Evolutionary conservation across 2,797 vertebrate genomes (phyloP).

Genomic region (Macroramphosus scolopax): DNA sequence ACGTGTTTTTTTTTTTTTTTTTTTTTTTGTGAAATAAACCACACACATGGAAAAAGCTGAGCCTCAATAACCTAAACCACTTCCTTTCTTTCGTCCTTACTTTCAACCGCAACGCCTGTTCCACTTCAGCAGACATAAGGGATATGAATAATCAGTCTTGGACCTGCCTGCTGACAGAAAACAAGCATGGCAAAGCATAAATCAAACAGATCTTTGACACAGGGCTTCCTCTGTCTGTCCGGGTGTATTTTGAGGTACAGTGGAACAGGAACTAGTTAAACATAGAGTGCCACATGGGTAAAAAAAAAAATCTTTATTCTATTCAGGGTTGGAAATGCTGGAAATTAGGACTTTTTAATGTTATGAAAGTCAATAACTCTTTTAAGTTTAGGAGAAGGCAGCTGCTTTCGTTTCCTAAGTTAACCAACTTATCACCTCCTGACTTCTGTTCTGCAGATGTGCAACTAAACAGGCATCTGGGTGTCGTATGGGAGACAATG

Average conservation of each 20-base stretch:
- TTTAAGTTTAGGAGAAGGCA: conserved; percentile 27
- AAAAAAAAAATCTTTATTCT: conserved; percentile 29
- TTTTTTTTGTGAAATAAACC: conserved; percentile 56
- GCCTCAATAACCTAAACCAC: conserved; percentile 75
- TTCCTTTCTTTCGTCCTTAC: conserved; percentile 72
- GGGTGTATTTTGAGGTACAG: conserved; percentile 50
- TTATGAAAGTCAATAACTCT: conserved; percentile 39
- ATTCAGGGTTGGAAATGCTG: conserved; percentile 15
- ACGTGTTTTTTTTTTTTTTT: conserved; percentile 43
- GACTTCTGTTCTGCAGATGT: conserved; percentile 44
- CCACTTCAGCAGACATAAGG: conserved; percentile 47
- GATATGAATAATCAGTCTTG: conserved; percentile 59
- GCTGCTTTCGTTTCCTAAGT: conserved; percentile 17
- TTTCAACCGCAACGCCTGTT: conserved; percentile 60
- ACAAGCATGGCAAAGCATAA: conserved; percentile 43
- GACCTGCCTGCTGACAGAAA: conserved; percentile 50
- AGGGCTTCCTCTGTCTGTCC: conserved; percentile 38
- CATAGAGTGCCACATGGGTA: conserved; percentile 31
- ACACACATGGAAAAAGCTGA: conserved; percentile 56
- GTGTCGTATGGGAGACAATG: conserved; percentile 50
- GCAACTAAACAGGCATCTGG: conserved; percentile 54
- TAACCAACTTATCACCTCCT: conserved; percentile 40
- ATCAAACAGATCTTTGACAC: conserved; percentile 36
- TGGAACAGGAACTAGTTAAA: conserved; percentile 41
- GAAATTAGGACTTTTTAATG: conserved; percentile 11